A percentile compares a stretch with the other conserved stretches of the same genome.
phyloP scores from a whole-genome alignment of 2,113 vertebrate genomes.

The Scomber japonicus region DNA sequence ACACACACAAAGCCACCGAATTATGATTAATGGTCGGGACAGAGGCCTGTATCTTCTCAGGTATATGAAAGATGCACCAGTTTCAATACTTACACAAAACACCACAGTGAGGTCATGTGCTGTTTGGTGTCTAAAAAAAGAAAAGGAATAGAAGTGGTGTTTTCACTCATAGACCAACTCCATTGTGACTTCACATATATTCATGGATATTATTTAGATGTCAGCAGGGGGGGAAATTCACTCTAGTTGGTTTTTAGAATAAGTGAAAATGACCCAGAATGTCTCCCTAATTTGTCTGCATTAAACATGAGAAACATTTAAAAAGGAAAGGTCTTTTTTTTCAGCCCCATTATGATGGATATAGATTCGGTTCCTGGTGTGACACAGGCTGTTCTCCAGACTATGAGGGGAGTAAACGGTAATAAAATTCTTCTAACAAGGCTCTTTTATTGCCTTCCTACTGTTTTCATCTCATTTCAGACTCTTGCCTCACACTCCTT shows the following conservation, averaged over 20 bases:
- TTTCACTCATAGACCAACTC: not conserved
- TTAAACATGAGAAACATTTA: conserved; percentile 53
- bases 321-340: conserved; percentile 41
- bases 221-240: conserved; percentile 20
- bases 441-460: conserved; percentile 73
- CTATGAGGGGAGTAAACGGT: conserved; percentile 53
- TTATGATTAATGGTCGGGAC: conserved; percentile 67
- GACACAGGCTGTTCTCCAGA: conserved; percentile 63
- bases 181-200: too few relatives aligned
- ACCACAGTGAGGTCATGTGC: conserved; percentile 5
- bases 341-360: conserved; percentile 31
- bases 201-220: conserved; percentile 16
- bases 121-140: conserved; percentile 24
- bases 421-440: conserved; percentile 79
- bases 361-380: conserved; percentile 54
- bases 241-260: conserved; percentile 48
- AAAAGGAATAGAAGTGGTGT: not conserved
- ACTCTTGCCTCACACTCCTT: conserved; percentile 49
- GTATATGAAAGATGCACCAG: conserved; percentile 19
- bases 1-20: conserved; percentile 43
- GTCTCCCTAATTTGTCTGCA: conserved; percentile 42
- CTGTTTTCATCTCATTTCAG: conserved; percentile 75
- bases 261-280: conserved; percentile 35
- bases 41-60: conserved; percentile 31
- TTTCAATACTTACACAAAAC: conserved; percentile 12